Conservation (phyloP, 1,140 invertebrate genomes). For the Holotrichia oblita region DNA sequence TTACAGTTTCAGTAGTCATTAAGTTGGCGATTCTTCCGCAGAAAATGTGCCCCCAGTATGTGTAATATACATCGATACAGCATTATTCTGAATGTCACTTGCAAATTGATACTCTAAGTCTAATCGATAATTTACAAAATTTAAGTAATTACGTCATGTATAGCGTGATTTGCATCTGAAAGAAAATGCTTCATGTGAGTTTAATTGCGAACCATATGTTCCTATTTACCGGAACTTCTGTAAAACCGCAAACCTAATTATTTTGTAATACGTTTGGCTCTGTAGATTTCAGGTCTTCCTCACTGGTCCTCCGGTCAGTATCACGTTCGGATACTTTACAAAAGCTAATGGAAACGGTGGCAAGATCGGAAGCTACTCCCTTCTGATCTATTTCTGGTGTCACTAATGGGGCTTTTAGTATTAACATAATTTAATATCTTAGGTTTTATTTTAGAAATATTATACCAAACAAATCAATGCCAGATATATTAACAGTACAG, state of each 20-base stretch:
- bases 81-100: no score
- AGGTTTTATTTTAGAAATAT: background rate
- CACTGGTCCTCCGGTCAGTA: slow-evolving; percentile 19
- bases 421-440: slow-evolving; percentile 17
- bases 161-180: slow-evolving; percentile 17
- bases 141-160: background rate
- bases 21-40: no score
- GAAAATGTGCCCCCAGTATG: no score
- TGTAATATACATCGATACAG: no score
- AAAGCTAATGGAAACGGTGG: slow-evolving; percentile 22
- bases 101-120: background rate
- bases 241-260: slow-evolving; percentile 35
- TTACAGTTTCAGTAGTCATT: no score
- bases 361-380: slow-evolving; percentile 23
- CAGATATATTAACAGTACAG: background rate
- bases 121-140: background rate
- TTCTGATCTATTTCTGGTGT: slow-evolving; percentile 9
- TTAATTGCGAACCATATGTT: slow-evolving; percentile 27
- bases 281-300: slow-evolving; percentile 22
- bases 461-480: background rate
- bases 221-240: slow-evolving; percentile 11
- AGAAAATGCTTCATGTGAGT: background rate
- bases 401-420: slow-evolving; percentile 27
- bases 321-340: background rate
- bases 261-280: slow-evolving; percentile 31